Conservation (phyloP, 2,888 invertebrate genomes). For the Aleiodes leptofemur region DNA sequence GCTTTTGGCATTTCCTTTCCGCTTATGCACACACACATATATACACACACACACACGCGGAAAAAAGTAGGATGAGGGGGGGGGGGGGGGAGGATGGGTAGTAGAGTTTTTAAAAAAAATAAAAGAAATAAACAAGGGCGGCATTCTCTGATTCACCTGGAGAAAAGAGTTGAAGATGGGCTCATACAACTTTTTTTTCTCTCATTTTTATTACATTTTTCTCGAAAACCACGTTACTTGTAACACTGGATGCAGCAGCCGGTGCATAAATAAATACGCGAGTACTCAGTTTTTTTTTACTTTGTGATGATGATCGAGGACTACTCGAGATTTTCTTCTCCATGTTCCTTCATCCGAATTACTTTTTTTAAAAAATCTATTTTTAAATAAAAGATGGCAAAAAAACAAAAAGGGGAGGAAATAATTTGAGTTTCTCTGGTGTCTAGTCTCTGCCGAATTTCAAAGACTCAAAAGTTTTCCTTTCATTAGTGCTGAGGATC, state of each 20-base stretch:
- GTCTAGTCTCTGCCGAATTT: conserved; percentile 44
- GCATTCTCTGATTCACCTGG: conserved; percentile 40
- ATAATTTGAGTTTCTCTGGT: conserved; percentile 1
- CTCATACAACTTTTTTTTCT: neutral
- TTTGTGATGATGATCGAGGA: conserved; percentile 59
- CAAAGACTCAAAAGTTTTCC: conserved; percentile 52
- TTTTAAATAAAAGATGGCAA: neutral
- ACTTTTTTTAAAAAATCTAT: neutral
- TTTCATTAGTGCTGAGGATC: conserved; percentile 51
- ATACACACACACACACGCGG: neutral
- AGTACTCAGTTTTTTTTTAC: conserved; percentile 42
- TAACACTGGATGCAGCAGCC: neutral
- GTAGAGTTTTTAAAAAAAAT: neutral
- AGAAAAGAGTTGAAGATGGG: conserved; percentile 45
- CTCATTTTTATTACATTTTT: too few species aligned
- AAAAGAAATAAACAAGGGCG: conserved; percentile 10
- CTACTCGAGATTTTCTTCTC: conserved; percentile 47
- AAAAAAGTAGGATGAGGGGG: too few species aligned
- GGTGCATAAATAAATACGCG: conserved; percentile 28
- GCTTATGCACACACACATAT: conserved; percentile 25
- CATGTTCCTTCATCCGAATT: neutral
- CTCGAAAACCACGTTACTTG: neutral
- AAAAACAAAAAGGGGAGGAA: neutral
- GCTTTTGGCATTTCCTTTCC: conserved; percentile 34
- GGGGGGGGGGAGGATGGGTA: neutral